These are phyloP conservation scores for Gastrophryne carolinensis DNA, from an alignment of 2,797 vertebrate species.

Conservation along the genomic window DNA sequence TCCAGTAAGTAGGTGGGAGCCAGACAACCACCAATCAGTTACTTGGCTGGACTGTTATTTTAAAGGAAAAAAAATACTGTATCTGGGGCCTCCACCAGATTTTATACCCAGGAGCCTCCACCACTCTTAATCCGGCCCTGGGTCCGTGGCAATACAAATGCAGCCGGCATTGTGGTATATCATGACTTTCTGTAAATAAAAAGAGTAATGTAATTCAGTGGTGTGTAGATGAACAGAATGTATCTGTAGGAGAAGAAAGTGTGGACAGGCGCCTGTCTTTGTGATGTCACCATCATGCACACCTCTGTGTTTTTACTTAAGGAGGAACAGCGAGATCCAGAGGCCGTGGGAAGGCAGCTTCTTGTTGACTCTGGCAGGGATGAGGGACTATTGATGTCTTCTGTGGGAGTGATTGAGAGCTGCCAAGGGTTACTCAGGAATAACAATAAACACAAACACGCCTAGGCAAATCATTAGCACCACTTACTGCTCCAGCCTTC, in stretches of 20 bases:
- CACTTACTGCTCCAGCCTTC: neutral
- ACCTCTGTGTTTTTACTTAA: neutral
- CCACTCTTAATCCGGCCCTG: no score
- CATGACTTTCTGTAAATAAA: no score
- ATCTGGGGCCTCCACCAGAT: no score
- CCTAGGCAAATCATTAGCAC: conserved; percentile 26
- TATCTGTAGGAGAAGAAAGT: neutral
- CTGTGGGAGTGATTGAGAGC: neutral
- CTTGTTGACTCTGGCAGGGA: conserved; percentile 27
- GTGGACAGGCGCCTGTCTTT: neutral
- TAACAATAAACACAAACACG: conserved; percentile 39
- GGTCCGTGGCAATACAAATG: no score
- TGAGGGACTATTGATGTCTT: conserved; percentile 18
- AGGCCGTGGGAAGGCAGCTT: conserved; percentile 25
- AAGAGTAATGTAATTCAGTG: neutral
- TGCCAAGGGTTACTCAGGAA: conserved; percentile 15
- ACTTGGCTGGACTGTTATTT: no score
- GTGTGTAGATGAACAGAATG: neutral
- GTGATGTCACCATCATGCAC: conserved; percentile 1
- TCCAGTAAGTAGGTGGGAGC: no score
- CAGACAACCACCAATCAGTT: no score
- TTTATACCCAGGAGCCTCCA: no score
- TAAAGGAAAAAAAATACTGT: no score
- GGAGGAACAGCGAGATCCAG: neutral
- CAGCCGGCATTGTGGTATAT: no score